These are phyloP conservation scores for Loripinus fragilis DNA, from an alignment of 2,888 invertebrate genomes.

Conservation along the genomic window DNA sequence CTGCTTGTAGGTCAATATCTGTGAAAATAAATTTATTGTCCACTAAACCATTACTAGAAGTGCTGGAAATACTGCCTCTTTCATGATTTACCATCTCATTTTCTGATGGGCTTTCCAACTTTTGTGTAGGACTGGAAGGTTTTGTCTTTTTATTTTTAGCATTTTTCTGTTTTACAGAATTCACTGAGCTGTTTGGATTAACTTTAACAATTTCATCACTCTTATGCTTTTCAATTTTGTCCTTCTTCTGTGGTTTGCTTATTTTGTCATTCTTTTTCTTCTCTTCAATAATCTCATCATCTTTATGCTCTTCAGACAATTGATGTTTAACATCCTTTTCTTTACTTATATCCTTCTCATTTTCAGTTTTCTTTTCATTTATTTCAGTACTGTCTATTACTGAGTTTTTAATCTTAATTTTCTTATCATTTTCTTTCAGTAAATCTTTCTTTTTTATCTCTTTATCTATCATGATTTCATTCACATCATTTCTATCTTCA, in stretches of 20 bases:
- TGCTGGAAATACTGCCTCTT: slow-evolving; percentile 24
- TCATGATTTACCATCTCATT: neutral
- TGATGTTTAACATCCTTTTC: neutral
- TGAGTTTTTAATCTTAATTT: slow-evolving; percentile 26
- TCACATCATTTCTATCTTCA: slow-evolving; percentile 53
- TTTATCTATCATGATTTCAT: slow-evolving; percentile 37
- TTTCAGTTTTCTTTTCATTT: slow-evolving; percentile 44
- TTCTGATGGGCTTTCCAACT: slow-evolving; percentile 28
- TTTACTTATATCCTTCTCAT: slow-evolving; percentile 22
- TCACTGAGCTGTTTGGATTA: slow-evolving; percentile 39
- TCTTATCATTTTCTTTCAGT: slow-evolving; percentile 46
- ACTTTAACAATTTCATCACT: slow-evolving; percentile 43
- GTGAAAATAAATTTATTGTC: slow-evolving; percentile 71
- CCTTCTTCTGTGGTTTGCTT: slow-evolving; percentile 21
- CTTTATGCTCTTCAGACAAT: neutral
- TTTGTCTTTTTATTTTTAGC: slow-evolving; percentile 66
- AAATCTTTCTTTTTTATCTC: slow-evolving; percentile 41
- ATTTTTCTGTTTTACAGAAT: slow-evolving; percentile 65
- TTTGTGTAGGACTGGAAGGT: slow-evolving; percentile 42
- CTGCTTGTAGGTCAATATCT: slow-evolving; percentile 67
- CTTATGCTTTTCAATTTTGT: slow-evolving; percentile 44
- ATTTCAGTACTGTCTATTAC: slow-evolving; percentile 45
- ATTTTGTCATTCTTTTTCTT: slow-evolving; percentile 20
- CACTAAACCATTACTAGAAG: slow-evolving; percentile 36
- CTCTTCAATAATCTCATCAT: neutral